A percentile compares a stretch with the other conserved stretches of the same genome.
Conservation (phyloP, 2,113 vertebrate genomes). For the Rousettus leschenaultii region DNA sequence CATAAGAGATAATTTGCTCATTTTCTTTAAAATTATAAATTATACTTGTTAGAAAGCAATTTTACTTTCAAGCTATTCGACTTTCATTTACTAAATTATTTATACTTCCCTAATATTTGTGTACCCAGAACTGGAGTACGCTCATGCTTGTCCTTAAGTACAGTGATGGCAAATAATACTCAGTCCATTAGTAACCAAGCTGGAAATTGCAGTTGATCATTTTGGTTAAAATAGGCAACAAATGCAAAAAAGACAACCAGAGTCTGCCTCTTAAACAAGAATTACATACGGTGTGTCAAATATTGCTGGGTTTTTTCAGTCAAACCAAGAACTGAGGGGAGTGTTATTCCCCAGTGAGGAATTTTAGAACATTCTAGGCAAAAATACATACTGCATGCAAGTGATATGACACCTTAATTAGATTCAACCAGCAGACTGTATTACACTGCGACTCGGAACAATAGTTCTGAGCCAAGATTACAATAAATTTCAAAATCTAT, state of each 20-base stretch:
- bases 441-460: constrained; percentile 67
- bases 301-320: constrained; percentile 58
- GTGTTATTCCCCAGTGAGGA: constrained; percentile 63
- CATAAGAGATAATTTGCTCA: constrained; percentile 35
- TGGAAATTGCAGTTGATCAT: constrained; percentile 14
- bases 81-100: not conserved
- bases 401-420: constrained; percentile 66
- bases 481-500: constrained; percentile 74
- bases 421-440: constrained; percentile 73
- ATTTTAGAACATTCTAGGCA: constrained; percentile 54
- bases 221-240: constrained; percentile 58
- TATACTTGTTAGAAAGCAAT: not conserved
- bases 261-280: constrained; percentile 31
- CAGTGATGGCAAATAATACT: constrained; percentile 17
- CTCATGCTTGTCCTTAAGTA: constrained; percentile 38
- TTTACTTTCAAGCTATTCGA: constrained; percentile 45
- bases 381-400: constrained; percentile 61
- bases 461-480: constrained; percentile 67
- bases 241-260: constrained; percentile 11
- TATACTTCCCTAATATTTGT: constrained; percentile 47
- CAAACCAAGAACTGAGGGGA: constrained; percentile 38
- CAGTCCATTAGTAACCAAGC: constrained; percentile 6
- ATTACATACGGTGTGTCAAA: constrained; percentile 8
- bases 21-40: constrained; percentile 53
- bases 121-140: not conserved